These are phyloP conservation scores for Phalanger gymnotis DNA, from an alignment of 2,797 vertebrate species.

Conservation along the genomic window DNA sequence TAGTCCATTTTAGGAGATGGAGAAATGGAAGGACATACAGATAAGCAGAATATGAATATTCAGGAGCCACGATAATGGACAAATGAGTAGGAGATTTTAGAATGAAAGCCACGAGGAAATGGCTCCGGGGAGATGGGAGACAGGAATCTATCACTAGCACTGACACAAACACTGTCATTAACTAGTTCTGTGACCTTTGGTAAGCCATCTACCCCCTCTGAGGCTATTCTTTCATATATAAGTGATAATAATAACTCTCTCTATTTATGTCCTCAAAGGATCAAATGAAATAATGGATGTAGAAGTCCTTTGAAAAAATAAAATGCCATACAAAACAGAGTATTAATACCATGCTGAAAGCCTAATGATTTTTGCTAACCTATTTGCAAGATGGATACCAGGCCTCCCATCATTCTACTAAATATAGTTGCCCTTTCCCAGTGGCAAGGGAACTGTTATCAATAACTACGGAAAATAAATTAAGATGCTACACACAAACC, in stretches of 20 bases:
- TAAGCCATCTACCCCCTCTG: neutral
- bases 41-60: neutral
- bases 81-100: neutral
- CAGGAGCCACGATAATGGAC: neutral
- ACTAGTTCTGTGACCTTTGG: conserved; percentile 3
- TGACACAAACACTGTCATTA: neutral
- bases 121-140: neutral
- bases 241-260: neutral
- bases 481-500: conserved; percentile 1
- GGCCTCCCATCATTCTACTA: conserved; percentile 38
- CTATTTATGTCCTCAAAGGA: neutral
- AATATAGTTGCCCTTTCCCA: conserved; percentile 28
- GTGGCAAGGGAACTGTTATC: conserved; percentile 6
- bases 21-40: neutral
- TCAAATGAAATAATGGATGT: conserved; percentile 40
- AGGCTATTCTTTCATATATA: conserved; percentile 32
- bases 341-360: conserved; percentile 16
- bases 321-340: conserved; percentile 21
- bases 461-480: conserved; percentile 43
- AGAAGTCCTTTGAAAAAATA: neutral
- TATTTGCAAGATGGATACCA: conserved; percentile 40
- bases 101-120: neutral
- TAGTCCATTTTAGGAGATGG: neutral
- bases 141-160: neutral
- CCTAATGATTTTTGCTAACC: conserved; percentile 17